phyloP scores from a whole-genome alignment of 2,888 invertebrate genomes.

The Poecilobothrus nobilitatus region DNA sequence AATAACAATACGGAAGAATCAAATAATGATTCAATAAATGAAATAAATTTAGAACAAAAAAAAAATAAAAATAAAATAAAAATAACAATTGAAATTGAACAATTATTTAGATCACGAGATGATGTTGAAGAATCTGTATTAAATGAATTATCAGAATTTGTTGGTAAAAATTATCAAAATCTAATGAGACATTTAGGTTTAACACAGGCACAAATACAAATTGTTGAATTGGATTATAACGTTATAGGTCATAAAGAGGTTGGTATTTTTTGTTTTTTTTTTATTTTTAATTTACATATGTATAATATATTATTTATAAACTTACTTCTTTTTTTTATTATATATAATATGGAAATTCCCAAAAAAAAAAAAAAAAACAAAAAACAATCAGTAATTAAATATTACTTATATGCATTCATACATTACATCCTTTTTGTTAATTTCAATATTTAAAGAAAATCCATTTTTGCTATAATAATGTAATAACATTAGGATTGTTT shows the following conservation, averaged over 20 bases:
- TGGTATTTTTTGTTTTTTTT: neutral
- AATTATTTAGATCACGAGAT: neutral
- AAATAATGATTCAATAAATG: neutral
- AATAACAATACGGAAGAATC: too few relatives aligned
- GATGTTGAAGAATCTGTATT: neutral
- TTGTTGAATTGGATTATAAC: neutral
- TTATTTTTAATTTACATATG: neutral
- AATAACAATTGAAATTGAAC: neutral
- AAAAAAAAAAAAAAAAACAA: too few relatives aligned
- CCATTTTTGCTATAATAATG: too few relatives aligned
- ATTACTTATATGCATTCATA: too few relatives aligned
- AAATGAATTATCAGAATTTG: neutral
- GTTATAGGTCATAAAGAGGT: neutral
- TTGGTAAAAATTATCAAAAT: neutral
- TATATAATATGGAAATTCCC: too few relatives aligned
- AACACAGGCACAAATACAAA: neutral
- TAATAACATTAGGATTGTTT: too few relatives aligned
- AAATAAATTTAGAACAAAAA: neutral
- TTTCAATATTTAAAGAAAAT: too few relatives aligned
- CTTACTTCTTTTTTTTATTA: too few relatives aligned
- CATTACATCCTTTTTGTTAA: too few relatives aligned
- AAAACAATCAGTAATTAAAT: too few relatives aligned
- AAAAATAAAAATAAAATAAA: neutral
- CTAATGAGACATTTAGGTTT: neutral
- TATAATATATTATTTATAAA: too few relatives aligned